phyloP scores from a whole-genome alignment of 2,113 vertebrate genomes.

The Monopterus albus region DNA sequence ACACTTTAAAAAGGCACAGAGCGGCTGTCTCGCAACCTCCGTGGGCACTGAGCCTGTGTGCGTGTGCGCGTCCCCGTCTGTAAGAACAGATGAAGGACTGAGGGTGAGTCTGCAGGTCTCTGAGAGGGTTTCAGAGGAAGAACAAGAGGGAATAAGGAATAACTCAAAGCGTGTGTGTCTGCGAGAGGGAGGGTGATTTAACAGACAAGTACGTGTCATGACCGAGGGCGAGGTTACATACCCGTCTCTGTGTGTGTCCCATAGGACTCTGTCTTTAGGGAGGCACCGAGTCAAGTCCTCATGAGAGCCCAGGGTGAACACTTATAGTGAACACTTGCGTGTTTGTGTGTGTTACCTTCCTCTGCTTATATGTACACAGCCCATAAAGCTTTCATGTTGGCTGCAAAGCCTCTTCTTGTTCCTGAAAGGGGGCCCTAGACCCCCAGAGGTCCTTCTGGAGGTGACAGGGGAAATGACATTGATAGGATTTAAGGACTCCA shows the following conservation, averaged over 20 bases:
- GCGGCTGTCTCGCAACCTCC: conserved; percentile 50
- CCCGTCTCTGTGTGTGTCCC: conserved; percentile 25
- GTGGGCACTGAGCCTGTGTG: conserved; percentile 23
- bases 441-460: conserved; percentile 19
- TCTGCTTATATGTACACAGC: conserved; percentile 56
- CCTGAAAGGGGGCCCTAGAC: conserved; percentile 15
- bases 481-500: too few species aligned
- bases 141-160: background rate
- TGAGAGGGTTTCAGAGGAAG: conserved; percentile 1
- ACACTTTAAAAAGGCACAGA: conserved; percentile 70
- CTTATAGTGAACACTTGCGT: conserved; percentile 25
- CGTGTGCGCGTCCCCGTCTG: conserved; percentile 25
- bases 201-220: conserved; percentile 23
- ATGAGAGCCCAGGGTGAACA: conserved; percentile 15
- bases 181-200: background rate
- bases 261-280: conserved; percentile 23
- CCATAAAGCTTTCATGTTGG: conserved; percentile 26
- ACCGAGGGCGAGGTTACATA: conserved; percentile 10
- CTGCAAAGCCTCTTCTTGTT: conserved; percentile 32
- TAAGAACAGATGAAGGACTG: conserved; percentile 48
- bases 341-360: conserved; percentile 35
- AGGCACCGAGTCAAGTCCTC: conserved; percentile 30
- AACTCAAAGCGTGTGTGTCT: background rate
- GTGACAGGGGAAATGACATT: too few species aligned
- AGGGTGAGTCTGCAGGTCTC: conserved; percentile 55